Conservation (phyloP, 2,797 vertebrate genomes). For the Glyptemys insculpta region DNA sequence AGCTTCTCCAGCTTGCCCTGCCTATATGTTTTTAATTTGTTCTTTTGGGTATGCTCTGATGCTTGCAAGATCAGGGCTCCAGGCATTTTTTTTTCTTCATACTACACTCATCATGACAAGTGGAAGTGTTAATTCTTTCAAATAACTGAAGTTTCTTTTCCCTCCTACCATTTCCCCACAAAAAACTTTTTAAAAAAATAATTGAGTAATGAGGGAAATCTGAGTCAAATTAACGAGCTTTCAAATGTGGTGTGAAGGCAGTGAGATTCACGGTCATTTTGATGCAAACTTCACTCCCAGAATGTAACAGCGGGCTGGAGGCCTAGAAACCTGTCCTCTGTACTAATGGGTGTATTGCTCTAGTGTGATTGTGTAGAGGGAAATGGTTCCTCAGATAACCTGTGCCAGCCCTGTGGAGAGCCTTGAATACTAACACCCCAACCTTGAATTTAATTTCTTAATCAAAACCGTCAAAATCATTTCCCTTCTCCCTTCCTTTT, state of each 20-base stretch:
- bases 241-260: background rate
- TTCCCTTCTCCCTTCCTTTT: background rate
- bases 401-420: background rate
- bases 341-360: background rate
- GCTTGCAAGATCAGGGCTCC: background rate
- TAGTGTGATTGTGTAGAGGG: background rate
- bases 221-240: background rate
- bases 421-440: background rate
- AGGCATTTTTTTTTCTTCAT: background rate
- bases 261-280: background rate
- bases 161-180: background rate
- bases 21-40: background rate
- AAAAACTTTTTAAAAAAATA: background rate
- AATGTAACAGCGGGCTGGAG: background rate
- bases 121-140: background rate
- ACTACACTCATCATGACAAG: background rate
- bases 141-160: background rate
- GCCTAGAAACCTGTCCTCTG: background rate
- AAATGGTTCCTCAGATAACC: background rate
- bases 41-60: background rate
- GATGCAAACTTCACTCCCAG: background rate
- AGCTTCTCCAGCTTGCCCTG: background rate
- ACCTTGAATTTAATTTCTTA: background rate
- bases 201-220: background rate
- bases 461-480: background rate